Conservation (phyloP, 2,888 invertebrate species). For the Heliconius sara region DNA sequence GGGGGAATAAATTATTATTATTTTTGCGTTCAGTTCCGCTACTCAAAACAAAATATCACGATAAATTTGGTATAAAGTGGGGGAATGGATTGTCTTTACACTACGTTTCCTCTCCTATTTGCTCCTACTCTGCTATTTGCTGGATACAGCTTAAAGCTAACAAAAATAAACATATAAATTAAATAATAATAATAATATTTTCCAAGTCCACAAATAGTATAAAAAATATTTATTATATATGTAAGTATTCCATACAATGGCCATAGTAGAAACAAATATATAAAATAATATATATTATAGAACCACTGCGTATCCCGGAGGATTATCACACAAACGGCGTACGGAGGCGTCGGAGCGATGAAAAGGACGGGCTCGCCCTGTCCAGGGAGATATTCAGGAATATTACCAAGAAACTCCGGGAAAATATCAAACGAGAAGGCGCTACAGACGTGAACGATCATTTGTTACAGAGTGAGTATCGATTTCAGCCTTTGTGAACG, state of each 20-base stretch:
- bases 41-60: too few relatives aligned
- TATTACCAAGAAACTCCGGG: constrained; percentile 80
- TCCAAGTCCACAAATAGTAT: too few relatives aligned
- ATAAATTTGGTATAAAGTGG: too few relatives aligned
- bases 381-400: constrained; percentile 82
- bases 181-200: too few relatives aligned
- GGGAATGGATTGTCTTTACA: too few relatives aligned
- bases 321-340: constrained; percentile 69
- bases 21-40: too few relatives aligned
- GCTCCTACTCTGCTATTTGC: too few relatives aligned
- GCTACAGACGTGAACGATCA: constrained; percentile 75
- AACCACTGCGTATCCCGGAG: constrained; percentile 75
- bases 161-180: too few relatives aligned
- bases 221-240: too few relatives aligned
- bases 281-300: constrained; percentile 52
- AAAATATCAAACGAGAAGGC: constrained; percentile 79
- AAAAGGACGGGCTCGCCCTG: constrained; percentile 77
- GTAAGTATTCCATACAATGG: neutral
- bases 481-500: constrained; percentile 45
- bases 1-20: too few relatives aligned
- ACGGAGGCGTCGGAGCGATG: constrained; percentile 72
- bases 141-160: too few relatives aligned
- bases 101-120: too few relatives aligned
- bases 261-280: neutral
- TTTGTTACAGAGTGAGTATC: constrained; percentile 75